Evolutionary conservation across 2,888 invertebrate genomes (phyloP), one percentile per base, ranked within the genome.

Genomic region (Drosophila meridiana): DNA sequence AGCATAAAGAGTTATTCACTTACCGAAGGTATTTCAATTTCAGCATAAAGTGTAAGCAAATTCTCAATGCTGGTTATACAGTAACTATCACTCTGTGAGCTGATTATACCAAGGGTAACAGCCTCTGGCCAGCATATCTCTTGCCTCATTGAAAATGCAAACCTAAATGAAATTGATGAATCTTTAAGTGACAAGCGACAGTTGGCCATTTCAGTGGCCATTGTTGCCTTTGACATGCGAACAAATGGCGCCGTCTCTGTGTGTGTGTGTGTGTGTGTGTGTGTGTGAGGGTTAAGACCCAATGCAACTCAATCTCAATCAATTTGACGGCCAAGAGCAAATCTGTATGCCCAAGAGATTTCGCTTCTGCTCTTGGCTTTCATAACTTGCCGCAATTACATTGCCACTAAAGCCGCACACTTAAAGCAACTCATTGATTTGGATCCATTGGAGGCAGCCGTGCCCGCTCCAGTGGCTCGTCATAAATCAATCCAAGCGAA

Each of bases 401-500:
- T 14, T 20, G 52, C 45, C 28, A 32, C 56, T 61, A 62, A 74
- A 57, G 9, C 32, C 40, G 34, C 30, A 48, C 52, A 36, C n/a
- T 77, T 61, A 63, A 63, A 52, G 57, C 50, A 42, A 53, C 38
- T 55, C 57, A 87, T 80, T 80, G 85, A 87, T 81, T 80, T 80
- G 82, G 7, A 34, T 7, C 70, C 67, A 78, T 56, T 69, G 66
- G 55, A 1, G 28, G 7, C n/a, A 9, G 20, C 20, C 20, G 9
- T 11, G 36, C 2, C n/a, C 11, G 13, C 7, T 20, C 26, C 43
- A 48, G 61, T 61, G 61, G 47, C 59, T 69, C 75, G 78, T 76
- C 90, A 88, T 89, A 87, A 89, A 87, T 87, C 88, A 89, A 88
- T 83, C 69, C 67, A 47, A 80, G 77, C 63, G 58, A 75, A 71